A percentile compares a stretch with the other conserved stretches of the same genome.
phyloP scores from a whole-genome alignment of 2,113 vertebrate species.

The Halichoerus grypus region DNA sequence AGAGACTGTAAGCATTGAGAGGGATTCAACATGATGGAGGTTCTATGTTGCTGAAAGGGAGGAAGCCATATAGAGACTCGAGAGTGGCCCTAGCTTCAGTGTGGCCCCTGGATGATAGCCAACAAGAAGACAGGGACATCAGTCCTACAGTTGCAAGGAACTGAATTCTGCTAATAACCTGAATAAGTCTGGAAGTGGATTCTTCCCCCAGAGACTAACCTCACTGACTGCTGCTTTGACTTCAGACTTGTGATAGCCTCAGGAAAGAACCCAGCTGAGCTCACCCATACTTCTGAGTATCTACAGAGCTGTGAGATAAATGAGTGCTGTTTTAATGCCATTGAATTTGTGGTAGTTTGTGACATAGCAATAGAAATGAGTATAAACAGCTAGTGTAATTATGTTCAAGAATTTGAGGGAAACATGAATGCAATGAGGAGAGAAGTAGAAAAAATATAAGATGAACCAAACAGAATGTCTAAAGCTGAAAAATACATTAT shows the following conservation, averaged over 20 bases:
- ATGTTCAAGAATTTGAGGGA: neutral
- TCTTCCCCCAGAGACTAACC: neutral
- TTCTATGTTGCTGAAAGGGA: neutral
- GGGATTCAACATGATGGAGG: neutral
- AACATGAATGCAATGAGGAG: neutral
- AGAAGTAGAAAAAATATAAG: neutral
- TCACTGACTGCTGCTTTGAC: neutral
- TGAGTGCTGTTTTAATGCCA: neutral
- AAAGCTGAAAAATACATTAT: constrained; percentile 1
- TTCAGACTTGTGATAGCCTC: neutral
- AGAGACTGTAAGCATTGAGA: neutral
- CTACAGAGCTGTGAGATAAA: neutral
- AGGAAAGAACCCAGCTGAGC: neutral
- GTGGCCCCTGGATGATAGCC: neutral
- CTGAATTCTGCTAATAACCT: neutral
- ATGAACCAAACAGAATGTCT: neutral
- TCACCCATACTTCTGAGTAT: neutral
- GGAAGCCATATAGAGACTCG: neutral
- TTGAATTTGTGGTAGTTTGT: neutral
- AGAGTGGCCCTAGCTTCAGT: neutral
- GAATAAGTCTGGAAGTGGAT: neutral
- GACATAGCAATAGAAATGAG: neutral
- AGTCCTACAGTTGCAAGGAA: neutral
- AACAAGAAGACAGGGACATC: neutral
- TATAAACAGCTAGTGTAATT: neutral